These are phyloP conservation scores for Meandrina meandrites DNA, from an alignment of 92 coral and sea anemone species.

Conservation along the genomic window DNA sequence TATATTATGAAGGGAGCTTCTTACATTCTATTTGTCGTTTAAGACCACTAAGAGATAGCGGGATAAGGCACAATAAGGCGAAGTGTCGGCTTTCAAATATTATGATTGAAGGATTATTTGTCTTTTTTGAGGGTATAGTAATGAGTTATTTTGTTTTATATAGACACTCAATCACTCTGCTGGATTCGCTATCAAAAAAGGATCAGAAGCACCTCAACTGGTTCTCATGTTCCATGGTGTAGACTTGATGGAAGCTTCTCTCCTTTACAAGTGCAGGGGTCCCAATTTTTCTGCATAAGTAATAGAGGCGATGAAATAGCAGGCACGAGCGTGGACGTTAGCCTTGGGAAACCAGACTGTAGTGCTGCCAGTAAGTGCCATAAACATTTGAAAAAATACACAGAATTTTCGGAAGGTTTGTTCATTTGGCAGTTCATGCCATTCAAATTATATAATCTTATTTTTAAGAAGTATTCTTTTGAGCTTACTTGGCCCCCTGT, in stretches of 20 bases:
- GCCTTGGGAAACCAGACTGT: constrained; percentile 66
- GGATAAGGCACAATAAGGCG: no score
- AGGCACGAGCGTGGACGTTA: constrained; percentile 71
- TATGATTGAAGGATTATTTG: no score
- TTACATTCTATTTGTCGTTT: no score
- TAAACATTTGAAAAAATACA: neutral
- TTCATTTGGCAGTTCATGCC: neutral
- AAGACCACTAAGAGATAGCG: no score
- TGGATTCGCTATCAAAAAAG: constrained; percentile 70
- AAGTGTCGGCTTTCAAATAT: no score
- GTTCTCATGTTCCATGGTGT: constrained; percentile 73
- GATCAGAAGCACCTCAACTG: constrained; percentile 33
- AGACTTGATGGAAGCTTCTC: constrained; percentile 57
- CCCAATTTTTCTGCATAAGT: constrained; percentile 74
- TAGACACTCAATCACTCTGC: constrained; percentile 57
- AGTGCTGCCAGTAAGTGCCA: constrained; percentile 59
- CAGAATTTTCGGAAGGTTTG: no score
- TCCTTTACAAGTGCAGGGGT: constrained; percentile 63
- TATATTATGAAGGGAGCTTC: no score
- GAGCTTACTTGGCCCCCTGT: neutral
- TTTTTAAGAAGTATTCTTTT: neutral
- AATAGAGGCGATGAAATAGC: constrained; percentile 60
- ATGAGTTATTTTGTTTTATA: neutral
- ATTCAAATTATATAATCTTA: neutral
- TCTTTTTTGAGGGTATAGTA: no score